These are phyloP conservation scores for Cyclargus thomasi DNA, from an alignment of 1,140 invertebrate species.

Conservation along the genomic window DNA sequence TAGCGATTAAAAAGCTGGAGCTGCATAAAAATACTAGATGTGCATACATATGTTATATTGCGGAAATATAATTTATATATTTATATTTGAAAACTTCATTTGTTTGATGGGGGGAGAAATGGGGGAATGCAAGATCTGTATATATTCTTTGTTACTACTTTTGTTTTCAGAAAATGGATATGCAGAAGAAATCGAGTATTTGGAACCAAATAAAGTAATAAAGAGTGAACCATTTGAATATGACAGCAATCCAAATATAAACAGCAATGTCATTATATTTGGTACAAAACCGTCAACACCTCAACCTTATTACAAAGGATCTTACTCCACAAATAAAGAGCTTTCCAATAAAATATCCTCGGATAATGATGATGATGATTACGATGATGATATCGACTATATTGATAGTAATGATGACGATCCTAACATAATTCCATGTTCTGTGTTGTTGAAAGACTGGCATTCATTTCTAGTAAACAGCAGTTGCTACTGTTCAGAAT, in stretches of 20 bases:
- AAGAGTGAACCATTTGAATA: not conserved
- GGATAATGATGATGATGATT: not conserved
- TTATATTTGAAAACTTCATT: too few species aligned
- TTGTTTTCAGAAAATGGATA: constrained; percentile 1
- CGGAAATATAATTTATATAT: too few species aligned
- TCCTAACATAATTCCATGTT: constrained; percentile 20
- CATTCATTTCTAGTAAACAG: constrained; percentile 26
- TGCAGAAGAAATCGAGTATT: not conserved
- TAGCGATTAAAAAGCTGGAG: too few species aligned
- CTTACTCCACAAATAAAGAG: not conserved
- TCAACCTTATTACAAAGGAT: not conserved
- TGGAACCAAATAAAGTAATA: not conserved
- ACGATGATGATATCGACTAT: not conserved
- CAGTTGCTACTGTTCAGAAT: constrained; percentile 37
- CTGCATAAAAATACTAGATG: too few species aligned
- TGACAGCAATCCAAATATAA: not conserved
- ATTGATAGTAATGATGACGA: constrained; percentile 1
- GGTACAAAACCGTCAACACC: constrained; percentile 35
- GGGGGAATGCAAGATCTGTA: too few species aligned
- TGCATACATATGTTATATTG: too few species aligned
- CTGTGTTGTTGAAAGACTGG: constrained; percentile 38
- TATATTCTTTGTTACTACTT: too few species aligned
- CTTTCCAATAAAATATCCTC: not conserved
- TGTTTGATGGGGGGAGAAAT: too few species aligned
- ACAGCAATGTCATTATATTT: constrained; percentile 37